These are phyloP conservation scores for Ptychobarbus kaznakovi DNA, from an alignment of 2,797 vertebrate genomes.

Conservation along the genomic window DNA sequence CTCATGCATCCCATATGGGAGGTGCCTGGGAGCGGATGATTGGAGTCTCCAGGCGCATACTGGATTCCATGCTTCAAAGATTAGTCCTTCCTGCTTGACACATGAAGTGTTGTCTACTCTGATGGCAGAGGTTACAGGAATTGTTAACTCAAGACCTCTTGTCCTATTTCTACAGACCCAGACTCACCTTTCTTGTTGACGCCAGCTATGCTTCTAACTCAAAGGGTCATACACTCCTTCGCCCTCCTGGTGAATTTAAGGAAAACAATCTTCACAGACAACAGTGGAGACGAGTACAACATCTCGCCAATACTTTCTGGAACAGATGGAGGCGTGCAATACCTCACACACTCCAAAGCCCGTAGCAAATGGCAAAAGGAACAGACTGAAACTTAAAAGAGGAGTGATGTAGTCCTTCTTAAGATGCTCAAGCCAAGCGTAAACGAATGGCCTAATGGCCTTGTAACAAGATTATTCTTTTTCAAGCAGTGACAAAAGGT, in stretches of 20 bases:
- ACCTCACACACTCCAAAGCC: neutral
- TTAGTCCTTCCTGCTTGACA: neutral
- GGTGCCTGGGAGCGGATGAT: slow-evolving; percentile 13
- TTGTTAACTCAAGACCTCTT: slow-evolving; percentile 8
- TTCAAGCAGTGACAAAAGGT: neutral
- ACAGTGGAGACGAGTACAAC: neutral
- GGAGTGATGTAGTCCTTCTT: slow-evolving; percentile 3
- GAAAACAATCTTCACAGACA: slow-evolving; percentile 4
- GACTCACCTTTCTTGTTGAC: neutral
- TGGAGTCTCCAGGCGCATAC: neutral
- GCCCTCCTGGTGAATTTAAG: neutral
- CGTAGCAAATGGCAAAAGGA: neutral
- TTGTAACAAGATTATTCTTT: neutral
- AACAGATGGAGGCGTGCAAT: slow-evolving; percentile 3
- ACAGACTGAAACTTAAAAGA: neutral
- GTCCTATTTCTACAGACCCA: neutral
- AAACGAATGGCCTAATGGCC: slow-evolving; percentile 18
- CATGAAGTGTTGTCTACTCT: no score
- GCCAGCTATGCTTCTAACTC: neutral
- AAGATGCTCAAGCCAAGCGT: neutral
- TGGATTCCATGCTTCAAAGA: slow-evolving; percentile 5
- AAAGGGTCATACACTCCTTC: neutral
- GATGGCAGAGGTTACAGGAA: no score
- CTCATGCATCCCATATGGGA: neutral
- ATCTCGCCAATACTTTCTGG: neutral